These are phyloP conservation scores for Pammene fasciana DNA, from an alignment of 2,888 invertebrate genomes.

Conservation along the genomic window DNA sequence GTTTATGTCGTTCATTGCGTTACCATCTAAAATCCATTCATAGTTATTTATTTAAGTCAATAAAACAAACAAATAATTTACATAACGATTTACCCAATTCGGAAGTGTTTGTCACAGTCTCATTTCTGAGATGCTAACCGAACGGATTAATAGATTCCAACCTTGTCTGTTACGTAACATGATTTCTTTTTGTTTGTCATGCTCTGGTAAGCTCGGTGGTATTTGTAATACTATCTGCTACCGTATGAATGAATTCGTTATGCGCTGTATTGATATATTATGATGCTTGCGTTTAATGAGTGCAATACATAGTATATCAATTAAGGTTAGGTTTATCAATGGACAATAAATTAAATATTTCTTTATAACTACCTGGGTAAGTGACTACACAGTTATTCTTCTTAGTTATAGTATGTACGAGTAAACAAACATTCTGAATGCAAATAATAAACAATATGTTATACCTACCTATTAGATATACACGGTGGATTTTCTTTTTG, in stretches of 20 bases:
- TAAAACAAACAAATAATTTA: slow-evolving; percentile 35
- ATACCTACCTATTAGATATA: no score
- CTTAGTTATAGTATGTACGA: no score
- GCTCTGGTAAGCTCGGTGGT: slow-evolving; percentile 41
- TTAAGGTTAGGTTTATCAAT: no score
- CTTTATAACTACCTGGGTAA: no score
- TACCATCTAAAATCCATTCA: neutral
- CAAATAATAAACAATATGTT: no score
- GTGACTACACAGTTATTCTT: no score
- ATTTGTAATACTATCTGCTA: slow-evolving; percentile 32
- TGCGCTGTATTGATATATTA: slow-evolving; percentile 24
- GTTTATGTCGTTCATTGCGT: no score
- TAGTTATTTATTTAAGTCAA: neutral
- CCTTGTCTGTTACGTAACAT: slow-evolving; percentile 43
- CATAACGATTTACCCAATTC: slow-evolving; percentile 39
- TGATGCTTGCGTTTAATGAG: neutral
- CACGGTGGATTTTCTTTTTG: no score
- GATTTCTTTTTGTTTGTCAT: slow-evolving; percentile 43
- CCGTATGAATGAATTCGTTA: slow-evolving; percentile 30
- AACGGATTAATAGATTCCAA: slow-evolving; percentile 46
- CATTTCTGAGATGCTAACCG: slow-evolving; percentile 35
- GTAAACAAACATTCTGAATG: no score
- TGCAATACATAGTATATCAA: neutral
- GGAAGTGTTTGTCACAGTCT: slow-evolving; percentile 39
- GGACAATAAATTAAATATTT: no score